Evolutionary conservation across 2,888 invertebrate species (phyloP).

Genomic region (Drymonia ruficornis): DNA sequence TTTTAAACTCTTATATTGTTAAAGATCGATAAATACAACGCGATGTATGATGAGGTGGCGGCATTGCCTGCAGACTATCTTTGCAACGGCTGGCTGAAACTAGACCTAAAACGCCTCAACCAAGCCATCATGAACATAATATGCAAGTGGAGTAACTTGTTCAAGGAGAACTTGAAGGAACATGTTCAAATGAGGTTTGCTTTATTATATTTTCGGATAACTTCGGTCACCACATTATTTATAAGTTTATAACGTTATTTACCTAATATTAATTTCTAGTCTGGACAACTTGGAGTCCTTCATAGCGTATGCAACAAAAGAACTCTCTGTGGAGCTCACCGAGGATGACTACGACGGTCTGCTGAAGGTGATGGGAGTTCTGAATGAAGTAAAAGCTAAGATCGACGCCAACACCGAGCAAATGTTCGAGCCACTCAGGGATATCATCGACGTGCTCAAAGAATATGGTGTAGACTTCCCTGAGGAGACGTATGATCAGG

Average conservation of each 20-base stretch:
- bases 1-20: constrained; percentile 16
- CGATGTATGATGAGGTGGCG: constrained; percentile 90
- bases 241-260: too few species aligned
- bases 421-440: constrained; percentile 95
- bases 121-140: constrained; percentile 92
- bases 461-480: constrained; percentile 95
- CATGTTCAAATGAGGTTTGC: constrained; percentile 89
- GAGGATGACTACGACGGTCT: constrained; percentile 95
- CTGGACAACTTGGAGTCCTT: constrained; percentile 91
- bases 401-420: constrained; percentile 88
- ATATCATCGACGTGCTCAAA: constrained; percentile 93
- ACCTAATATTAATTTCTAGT: too few species aligned
- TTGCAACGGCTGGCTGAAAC: constrained; percentile 91
- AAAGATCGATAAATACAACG: constrained; percentile 92
- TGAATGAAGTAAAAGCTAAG: constrained; percentile 92
- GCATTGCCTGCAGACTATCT: constrained; percentile 87
- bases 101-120: constrained; percentile 92
- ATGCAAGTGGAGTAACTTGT: constrained; percentile 95
- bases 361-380: constrained; percentile 92
- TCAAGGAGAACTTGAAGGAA: constrained; percentile 93
- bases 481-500: constrained; percentile 90
- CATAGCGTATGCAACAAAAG: constrained; percentile 89
- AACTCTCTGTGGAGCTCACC: constrained; percentile 88
- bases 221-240: too few species aligned
- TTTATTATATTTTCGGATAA: constrained; percentile 16